Base-by-base conservation (phyloP, 2,888 invertebrate genomes). In the Acanthosepion esculentum region DNA sequence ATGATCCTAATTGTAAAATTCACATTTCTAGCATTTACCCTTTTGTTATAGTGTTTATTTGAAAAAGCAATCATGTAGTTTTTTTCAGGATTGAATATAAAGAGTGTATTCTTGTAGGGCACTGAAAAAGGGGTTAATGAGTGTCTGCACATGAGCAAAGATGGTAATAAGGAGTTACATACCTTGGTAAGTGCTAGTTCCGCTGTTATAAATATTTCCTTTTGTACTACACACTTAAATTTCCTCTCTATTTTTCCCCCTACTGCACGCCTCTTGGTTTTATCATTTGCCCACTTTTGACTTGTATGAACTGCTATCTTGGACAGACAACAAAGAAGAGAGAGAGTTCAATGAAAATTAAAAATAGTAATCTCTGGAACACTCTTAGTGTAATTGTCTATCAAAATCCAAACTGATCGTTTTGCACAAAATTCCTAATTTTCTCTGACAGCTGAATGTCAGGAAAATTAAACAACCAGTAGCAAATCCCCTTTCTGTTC, bases 401-500 rank as follows among this genome's bases (percentile, higher is more conserved):
- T 78, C 29, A 10, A 78, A 78, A 78, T 78, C n/a, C 29, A n/a
- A 78, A 78, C 78, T n/a, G 64, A 64, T 64, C 29, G n/a, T 78
- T 78, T 78, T n/a, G 78, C 3, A n/a, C 29, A 78, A 78, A n/a
- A 78, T 78, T 78, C 78, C n/a, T 78, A 78, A 78, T 78, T 78
- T 78, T n/a, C 78, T 78, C 78, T 78, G 78, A 78, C 78, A 78
- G n/a, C n/a, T 78, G 78, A 78, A 78, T 78, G n/a, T n/a, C 64
- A 64, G 78, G 29, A 29, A 15, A 78, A 10, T 78, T 29, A n/a
- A n/a, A 78, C 78, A 8, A 78, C n/a, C 78, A n/a, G 29, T n/a
- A 78, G 78, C 78, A 78, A 78, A 78, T 78, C 78, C 10, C 78
- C 78, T 2, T n/a, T 18, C 4, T n/a, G 29, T n/a, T 78, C 78